Base-by-base conservation (phyloP, 1,140 invertebrate species). In the Alviniconcha marisindica region DNA sequence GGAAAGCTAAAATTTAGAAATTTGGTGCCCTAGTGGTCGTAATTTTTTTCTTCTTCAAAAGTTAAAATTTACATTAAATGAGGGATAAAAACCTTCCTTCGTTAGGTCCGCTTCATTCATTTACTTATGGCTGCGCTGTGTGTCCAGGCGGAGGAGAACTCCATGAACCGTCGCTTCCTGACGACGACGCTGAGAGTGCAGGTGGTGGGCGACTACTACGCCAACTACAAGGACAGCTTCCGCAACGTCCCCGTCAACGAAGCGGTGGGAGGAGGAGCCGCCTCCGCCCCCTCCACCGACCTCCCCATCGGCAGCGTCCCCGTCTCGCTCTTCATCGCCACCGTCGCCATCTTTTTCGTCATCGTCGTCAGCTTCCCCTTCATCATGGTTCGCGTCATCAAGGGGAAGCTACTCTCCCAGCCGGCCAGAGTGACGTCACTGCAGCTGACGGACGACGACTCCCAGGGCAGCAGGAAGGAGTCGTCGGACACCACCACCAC, bases 101-200 rank as follows among this genome's bases (percentile, higher is more conserved):
- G n/a, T n/a, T n/a, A n/a, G n/a, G n/a, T n/a, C n/a, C n/a, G n/a
- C n/a, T n/a, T n/a, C n/a, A n/a, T n/a, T n/a, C n/a, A n/a, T n/a
- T n/a, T n/a, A n/a, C n/a, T n/a, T n/a, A n/a, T n/a, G n/a, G n/a
- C n/a, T n/a, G n/a, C n/a, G n/a, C n/a, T n/a, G n/a, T n/a, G 28
- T 73, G 36, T 66, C 3, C 80, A 85, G 84, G 84, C 79, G 3
- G 80, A 82, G 77, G 84, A 85, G 40, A 51, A 77, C 14, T 85
- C 84, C 0, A 14, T 66, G 73, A 77, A 33, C 36, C 74, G 74
- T 14, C 42, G 84, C 7, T 82, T 48, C 38, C 31, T 85, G 21
- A 82, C 84, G 24, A 56, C 80, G 40, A 85, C 79, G 18, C 44
- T 85, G 21, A n/a, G 80, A 24, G 54, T 85, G 31, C 74, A 78